These are phyloP conservation scores for Piliocolobus tephrosceles DNA, from an alignment of 2,113 vertebrate species.

Conservation along the genomic window DNA sequence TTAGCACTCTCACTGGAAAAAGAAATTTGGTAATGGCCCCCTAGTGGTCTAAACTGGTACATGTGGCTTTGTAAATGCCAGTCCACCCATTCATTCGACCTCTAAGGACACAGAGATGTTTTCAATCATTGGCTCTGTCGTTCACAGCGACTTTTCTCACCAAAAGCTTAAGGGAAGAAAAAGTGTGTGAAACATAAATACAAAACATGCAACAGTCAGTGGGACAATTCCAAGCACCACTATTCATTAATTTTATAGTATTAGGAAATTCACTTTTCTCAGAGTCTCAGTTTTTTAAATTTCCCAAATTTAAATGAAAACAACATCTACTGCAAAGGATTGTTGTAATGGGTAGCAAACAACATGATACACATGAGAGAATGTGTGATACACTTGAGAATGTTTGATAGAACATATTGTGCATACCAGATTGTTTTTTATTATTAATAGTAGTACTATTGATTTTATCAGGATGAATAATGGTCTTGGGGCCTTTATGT, in stretches of 20 bases:
- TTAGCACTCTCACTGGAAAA: neutral
- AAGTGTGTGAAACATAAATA: neutral
- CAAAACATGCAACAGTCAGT: neutral
- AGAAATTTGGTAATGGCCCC: neutral
- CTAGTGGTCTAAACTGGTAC: neutral
- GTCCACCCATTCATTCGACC: neutral
- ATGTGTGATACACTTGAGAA: too few species aligned
- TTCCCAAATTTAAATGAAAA: neutral
- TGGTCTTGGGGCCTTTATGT: neutral
- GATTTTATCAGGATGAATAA: neutral
- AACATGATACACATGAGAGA: neutral
- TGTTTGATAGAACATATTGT: neutral
- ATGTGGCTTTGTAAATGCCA: neutral
- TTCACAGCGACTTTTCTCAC: neutral
- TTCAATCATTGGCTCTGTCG: neutral
- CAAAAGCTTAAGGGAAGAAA: neutral
- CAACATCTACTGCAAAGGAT: neutral
- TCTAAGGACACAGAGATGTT: neutral
- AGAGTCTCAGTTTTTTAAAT: neutral
- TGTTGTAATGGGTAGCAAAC: accelerated
- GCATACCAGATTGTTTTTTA: neutral
- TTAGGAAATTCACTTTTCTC: neutral
- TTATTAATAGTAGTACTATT: neutral
- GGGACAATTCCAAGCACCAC: too few species aligned
- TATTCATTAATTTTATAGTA: neutral